Evolutionary conservation across 2,797 vertebrate genomes (phyloP), one percentile per base, ranked within the genome.

Genomic region (Microctenopoma steveboyesi): DNA sequence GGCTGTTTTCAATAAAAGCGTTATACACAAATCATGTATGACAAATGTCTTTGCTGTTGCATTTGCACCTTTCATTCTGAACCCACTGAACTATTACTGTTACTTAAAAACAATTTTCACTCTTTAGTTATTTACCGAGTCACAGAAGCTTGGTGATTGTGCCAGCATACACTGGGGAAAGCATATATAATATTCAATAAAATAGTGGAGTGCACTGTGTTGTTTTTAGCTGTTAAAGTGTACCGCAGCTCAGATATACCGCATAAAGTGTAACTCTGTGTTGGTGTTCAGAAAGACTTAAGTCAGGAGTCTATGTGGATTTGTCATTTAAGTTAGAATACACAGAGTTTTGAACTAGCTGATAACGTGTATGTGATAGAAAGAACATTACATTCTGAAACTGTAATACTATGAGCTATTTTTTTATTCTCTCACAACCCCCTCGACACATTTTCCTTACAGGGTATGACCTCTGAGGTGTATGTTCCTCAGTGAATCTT

Each of bases 1-100:
- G 3, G 52, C 52, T 60, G 28, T 74, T 86, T 69, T 74, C 37
- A 92, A 90, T 90, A 90, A 91, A 92, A 70, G 52, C 74, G 69
- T 80, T 72, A 68, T 57, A 76, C 69, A 66, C 54, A 0, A 79
- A 76, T 64, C 33, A 67, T 28, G 43, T 37, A 40, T 78, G 62
- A n/a, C 15, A n/a, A 7, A 64, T 64, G 15, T 79, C 13, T 79
- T 69, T 6, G 25, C 22, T 45, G 13, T 8, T 75, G 6, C 8
- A 55, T 65, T 64, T 78, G n/a, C 12, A 76, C 53, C 35, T 16
- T 56, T 66, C 4, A 39, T 47, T 56, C 12, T 63, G 12, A 56
- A 63, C 12, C 28, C 51, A 5, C 14, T 42, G 4, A 33, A 61
- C 22, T 45, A 1, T 1, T 6, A 27, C 28, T 22, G 55, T 39